Base-by-base conservation (phyloP, 2,113 vertebrate genomes). In the Strix aluco region DNA sequence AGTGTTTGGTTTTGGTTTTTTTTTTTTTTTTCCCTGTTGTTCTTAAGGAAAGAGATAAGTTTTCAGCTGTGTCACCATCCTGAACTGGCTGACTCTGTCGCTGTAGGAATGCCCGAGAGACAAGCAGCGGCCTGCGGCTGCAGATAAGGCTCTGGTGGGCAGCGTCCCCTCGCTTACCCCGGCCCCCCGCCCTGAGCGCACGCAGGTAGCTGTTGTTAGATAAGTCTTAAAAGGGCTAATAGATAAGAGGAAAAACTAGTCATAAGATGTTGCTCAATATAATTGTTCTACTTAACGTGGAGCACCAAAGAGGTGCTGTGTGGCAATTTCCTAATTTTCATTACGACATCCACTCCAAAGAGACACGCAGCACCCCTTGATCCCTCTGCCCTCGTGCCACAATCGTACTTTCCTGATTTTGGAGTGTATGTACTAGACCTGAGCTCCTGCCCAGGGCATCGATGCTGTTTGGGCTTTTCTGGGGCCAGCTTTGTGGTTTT, bases 361-460 rank as follows among this genome's bases (percentile, higher is more conserved):
- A 13, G 6, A 26, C 29, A 2, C 2, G 4, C 6, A 3, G 9
- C 3, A 2, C 7, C 21, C 36, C 34, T 6, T 6, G 5, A 4
- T 5, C 14, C 0, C 0, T 0, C 11, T 3, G 21, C 3, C 14
- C 11, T 30, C 23, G 34, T 46, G 44, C 44, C 44, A 46, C 44
- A 46, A 0, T 6, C 1, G 2, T 7, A 3, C 40, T 73, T n/a
- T 5, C 49, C 62, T 2, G 4, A 13, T 59, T 51, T 42, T 15
- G 6, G 29, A 46, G n/a, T 2, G 5, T 3, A 0, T 2, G 4
- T 19, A 0, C 2, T 1, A 20, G 23, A 17, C 59, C 49, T 5
- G 32, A 21, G n/a, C n/a, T n/a, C 7, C 57, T 52, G 36, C 9
- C 3, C 27, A 4, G 32, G 66, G 19, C 29, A 4, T 10, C 1